Percentiles rank a stretch among this genome's conserved stretches.
phyloP scores from a whole-genome alignment of 1,140 invertebrate species.

The Eurytemora carolleeae region DNA sequence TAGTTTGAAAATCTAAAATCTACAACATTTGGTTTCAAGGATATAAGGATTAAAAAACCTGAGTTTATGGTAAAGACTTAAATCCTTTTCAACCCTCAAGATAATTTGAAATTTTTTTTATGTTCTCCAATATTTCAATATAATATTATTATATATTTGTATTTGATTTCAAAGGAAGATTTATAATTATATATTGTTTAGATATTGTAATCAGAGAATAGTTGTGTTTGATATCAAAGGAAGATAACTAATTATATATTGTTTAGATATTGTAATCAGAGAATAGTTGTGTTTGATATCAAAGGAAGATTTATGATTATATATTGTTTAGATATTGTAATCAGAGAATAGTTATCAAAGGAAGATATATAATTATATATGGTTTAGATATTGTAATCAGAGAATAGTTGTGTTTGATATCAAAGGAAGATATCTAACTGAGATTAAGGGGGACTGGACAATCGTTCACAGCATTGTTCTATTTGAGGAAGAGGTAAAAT shows the following conservation, averaged over 20 bases:
- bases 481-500: conserved; percentile 18
- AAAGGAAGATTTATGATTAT: conserved; percentile 10
- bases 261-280: neutral
- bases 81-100: no score
- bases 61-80: no score
- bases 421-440: neutral
- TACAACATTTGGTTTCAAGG: no score
- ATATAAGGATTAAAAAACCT: no score
- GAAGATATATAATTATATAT: conserved; percentile 13
- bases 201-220: neutral
- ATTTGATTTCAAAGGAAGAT: conserved; percentile 8
- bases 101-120: no score
- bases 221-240: neutral
- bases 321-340: conserved; percentile 1
- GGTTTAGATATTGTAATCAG: neutral
- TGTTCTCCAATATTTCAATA: no score
- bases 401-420: neutral
- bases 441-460: conserved; percentile 7
- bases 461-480: conserved; percentile 18
- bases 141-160: no score
- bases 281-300: neutral
- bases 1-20: no score
- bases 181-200: conserved; percentile 11
- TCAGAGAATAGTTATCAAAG: neutral
- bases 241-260: conserved; percentile 1